Evolutionary conservation across 2,888 invertebrate species (phyloP).

Genomic region (Leptinotarsa rubiginosa): DNA sequence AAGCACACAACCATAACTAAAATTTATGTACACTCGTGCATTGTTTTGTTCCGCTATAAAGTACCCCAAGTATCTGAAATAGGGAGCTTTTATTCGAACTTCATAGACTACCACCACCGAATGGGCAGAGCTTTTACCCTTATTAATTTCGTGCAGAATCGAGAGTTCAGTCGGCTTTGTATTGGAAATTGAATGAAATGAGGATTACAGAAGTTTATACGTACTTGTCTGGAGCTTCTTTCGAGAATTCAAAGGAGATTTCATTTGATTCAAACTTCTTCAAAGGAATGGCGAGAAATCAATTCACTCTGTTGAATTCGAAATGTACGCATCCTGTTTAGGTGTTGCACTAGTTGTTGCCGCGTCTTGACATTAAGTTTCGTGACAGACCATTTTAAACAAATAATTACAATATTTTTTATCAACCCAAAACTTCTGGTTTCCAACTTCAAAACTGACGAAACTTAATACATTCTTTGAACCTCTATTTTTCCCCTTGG

Average conservation of each 20-base stretch:
- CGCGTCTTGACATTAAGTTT: no score
- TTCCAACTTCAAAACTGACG: no score
- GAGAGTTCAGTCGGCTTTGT: slow-evolving; percentile 4
- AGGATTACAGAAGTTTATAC: slow-evolving; percentile 2
- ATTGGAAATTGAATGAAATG: slow-evolving; percentile 2
- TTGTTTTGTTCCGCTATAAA: slow-evolving; percentile 39
- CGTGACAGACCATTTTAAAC: no score
- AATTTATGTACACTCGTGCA: slow-evolving; percentile 42
- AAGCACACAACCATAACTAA: slow-evolving; percentile 41
- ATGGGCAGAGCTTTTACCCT: slow-evolving; percentile 8
- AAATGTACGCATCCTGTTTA: no score
- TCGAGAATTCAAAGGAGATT: not conserved
- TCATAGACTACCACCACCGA: slow-evolving; percentile 20
- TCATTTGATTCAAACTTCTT: not conserved
- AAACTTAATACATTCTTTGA: no score
- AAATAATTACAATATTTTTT: no score
- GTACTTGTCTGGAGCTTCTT: not conserved
- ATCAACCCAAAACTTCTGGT: no score
- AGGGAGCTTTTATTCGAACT: slow-evolving; percentile 23
- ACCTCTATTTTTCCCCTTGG: no score
- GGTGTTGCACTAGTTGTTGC: no score
- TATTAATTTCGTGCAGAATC: slow-evolving; percentile 8
- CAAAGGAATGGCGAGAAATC: not conserved
- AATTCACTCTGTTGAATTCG: no score
- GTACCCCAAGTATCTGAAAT: slow-evolving; percentile 30